Conservation (phyloP, 2,113 vertebrate genomes). For the Ceyx margarethae region DNA sequence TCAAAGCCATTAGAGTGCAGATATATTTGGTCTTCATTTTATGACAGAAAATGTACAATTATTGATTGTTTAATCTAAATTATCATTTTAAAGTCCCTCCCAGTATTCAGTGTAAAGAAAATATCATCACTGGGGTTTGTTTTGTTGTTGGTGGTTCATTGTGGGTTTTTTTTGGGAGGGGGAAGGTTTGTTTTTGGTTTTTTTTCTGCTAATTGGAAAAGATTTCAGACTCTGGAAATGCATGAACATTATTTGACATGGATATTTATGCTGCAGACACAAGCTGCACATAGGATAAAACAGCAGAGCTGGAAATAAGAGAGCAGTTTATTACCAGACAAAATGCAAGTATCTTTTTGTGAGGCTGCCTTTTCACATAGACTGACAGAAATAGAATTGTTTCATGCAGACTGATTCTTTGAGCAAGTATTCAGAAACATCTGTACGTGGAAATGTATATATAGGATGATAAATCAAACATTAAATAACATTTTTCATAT, state of each 20-base stretch:
- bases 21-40: not conserved
- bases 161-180: no score
- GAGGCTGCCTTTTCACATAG: not conserved
- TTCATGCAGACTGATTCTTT: not conserved
- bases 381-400: not conserved
- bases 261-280: not conserved
- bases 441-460: accelerated
- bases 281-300: not conserved
- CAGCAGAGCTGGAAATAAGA: not conserved
- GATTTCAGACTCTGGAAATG: not conserved
- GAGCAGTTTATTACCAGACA: not conserved
- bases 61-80: not conserved
- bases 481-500: not conserved
- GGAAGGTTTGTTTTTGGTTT: no score
- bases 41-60: not conserved
- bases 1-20: slow-evolving; percentile 5
- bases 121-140: not conserved
- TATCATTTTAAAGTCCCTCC: not conserved
- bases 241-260: not conserved
- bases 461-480: not conserved
- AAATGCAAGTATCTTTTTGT: not conserved
- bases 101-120: not conserved
- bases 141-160: not conserved
- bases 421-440: not conserved
- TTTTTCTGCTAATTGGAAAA: not conserved